Evolutionary conservation across 2,113 vertebrate genomes (phyloP).

Genomic region (Acanthochromis polyacanthus): DNA sequence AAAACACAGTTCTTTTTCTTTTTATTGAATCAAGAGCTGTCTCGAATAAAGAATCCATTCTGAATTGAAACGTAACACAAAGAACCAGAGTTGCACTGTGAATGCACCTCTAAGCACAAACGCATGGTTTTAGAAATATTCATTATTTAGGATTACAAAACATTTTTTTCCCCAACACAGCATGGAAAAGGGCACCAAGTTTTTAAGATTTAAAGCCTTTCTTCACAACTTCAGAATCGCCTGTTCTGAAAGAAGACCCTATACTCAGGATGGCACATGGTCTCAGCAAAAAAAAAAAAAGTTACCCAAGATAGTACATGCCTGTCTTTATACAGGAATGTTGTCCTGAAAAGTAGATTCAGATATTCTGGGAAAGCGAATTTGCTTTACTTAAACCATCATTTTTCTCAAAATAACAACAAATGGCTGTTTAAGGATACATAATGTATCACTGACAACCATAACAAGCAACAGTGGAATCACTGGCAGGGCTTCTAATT

Average conservation of each 20-base stretch:
- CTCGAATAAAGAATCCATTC: not conserved
- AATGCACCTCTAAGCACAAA: not conserved
- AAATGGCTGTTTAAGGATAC: not conserved
- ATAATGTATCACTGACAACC: not conserved
- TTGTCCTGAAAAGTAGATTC: no score
- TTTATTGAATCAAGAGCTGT: not conserved
- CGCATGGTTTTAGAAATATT: not conserved
- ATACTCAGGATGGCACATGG: no score
- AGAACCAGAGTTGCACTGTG: not conserved
- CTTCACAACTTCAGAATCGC: not conserved
- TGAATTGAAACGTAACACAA: not conserved
- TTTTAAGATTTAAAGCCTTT: no score
- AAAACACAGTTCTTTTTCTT: not conserved
- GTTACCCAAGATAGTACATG: no score
- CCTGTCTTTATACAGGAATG: no score
- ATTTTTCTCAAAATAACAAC: not conserved
- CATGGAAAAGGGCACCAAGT: no score
- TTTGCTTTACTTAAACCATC: not conserved
- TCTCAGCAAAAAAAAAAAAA: no score
- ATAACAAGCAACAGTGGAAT: not conserved
- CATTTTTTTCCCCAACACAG: no score
- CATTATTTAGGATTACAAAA: no score
- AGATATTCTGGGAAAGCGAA: no score
- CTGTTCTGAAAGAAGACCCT: no score
- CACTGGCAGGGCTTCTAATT: not conserved